phyloP scores from a whole-genome alignment of 1,140 invertebrate species.

The Listronotus oregonensis region DNA sequence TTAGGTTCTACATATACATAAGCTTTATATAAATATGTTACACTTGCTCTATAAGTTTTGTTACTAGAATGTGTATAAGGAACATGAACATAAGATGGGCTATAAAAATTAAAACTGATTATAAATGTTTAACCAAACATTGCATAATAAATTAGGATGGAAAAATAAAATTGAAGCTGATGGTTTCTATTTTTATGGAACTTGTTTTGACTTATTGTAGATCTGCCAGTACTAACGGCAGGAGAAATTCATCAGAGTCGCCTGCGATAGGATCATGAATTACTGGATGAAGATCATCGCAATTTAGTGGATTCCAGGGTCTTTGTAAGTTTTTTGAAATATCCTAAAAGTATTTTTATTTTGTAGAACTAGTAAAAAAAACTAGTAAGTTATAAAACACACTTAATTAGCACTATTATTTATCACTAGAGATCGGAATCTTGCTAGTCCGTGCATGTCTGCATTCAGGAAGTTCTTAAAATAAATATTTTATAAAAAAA shows the following conservation, averaged over 20 bases:
- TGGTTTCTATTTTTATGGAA: constrained; percentile 24
- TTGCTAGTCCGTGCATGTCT: no score
- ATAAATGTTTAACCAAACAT: constrained; percentile 9
- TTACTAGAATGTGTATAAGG: constrained; percentile 11
- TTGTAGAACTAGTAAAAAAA: background rate
- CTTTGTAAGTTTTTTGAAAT: constrained; percentile 55
- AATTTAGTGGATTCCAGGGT: constrained; percentile 55
- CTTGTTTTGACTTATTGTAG: constrained; percentile 50
- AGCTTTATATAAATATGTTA: constrained; percentile 6
- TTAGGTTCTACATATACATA: constrained; percentile 14
- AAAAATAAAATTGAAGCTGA: constrained; percentile 30
- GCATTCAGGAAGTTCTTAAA: no score
- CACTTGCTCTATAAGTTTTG: background rate
- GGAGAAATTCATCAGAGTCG: constrained; percentile 56
- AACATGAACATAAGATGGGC: constrained; percentile 6
- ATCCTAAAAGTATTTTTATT: constrained; percentile 50
- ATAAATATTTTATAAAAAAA: no score
- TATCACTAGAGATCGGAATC: no score
- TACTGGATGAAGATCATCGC: constrained; percentile 56
- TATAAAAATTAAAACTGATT: background rate
- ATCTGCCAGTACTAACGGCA: constrained; percentile 55
- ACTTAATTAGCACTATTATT: no score
- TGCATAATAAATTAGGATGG: constrained; percentile 10
- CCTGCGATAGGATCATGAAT: constrained; percentile 49
- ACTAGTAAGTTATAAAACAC: no score